Base-by-base conservation (phyloP, 1,140 invertebrate genomes). In the Batillaria attramentaria region DNA sequence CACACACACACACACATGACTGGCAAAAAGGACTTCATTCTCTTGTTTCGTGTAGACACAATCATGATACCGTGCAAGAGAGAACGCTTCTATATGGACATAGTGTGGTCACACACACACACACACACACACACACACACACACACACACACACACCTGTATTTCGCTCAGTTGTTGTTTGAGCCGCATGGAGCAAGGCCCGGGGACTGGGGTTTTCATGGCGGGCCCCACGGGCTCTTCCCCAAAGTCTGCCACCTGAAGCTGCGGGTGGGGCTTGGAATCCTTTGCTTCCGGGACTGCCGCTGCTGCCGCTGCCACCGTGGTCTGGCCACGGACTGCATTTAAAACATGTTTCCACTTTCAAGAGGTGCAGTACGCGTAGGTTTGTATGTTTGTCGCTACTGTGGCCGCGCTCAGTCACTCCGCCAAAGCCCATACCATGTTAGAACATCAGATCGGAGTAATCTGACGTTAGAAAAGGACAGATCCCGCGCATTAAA, bases 171-270 rank as follows among this genome's bases (percentile, higher is more conserved):
- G 89, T 87, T 95, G 91, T 75, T 92, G 89, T 2, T 93, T 86
- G n/a, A 95, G 89, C 84, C 92, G 82, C 81, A 93, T 89, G 18
- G 94, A 93, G 85, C 93, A 93, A 16, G 95, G 95, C 24, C 95
- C 95, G 37, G 95, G 95, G 65, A 96, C 90, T 6, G 91, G 82
- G 6, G 95, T 95, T 82, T 92, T 92, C 3, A 95, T 89, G 39
- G 82, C 85, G 24, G 95, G 95, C 41, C 91, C 92, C n/a, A 88
- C 85, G 13, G 95, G 95, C 90, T 96, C 95, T n/a, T 74, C 42
- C 6, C 37, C 46, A 24, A 62, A 37, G 18, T 65, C 41, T n/a
- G 54, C 33, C 42, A 43, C 41, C 10, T n/a, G n/a, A n/a, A n/a
- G n/a, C n/a, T n/a, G n/a, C n/a, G n/a, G n/a, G n/a, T n/a, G n/a